A percentile compares a stretch with the other conserved stretches of the same genome.
phyloP scores from a whole-genome alignment of 2,888 invertebrate species.

The Pristionchus arcanus region DNA sequence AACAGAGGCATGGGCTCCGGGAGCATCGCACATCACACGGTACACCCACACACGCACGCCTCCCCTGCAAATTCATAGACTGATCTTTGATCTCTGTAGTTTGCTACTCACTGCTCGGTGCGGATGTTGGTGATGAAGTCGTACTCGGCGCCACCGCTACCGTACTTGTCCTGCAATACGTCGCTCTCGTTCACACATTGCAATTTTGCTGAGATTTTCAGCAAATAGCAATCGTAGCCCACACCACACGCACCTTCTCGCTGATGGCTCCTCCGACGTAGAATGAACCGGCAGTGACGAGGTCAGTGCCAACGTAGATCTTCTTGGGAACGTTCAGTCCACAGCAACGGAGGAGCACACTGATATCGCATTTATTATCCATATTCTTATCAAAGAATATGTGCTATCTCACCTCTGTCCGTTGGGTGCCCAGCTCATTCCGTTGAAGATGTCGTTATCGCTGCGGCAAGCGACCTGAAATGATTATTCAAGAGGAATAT shows the following conservation, averaged over 20 bases:
- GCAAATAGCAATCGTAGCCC: not conserved
- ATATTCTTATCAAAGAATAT: not conserved
- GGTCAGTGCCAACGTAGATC: constrained; percentile 77
- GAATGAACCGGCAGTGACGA: constrained; percentile 74
- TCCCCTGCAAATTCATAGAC: constrained; percentile 63
- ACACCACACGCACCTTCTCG: constrained; percentile 58
- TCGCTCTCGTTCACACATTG: constrained; percentile 11
- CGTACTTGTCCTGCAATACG: constrained; percentile 68
- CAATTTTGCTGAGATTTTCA: not conserved
- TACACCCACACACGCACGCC: constrained; percentile 78
- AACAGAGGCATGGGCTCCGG: constrained; percentile 53
- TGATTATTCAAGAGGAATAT: not conserved
- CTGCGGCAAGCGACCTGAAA: constrained; percentile 64
- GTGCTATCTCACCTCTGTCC: constrained; percentile 68
- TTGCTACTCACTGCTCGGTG: constrained; percentile 74
- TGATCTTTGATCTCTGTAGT: constrained; percentile 9
- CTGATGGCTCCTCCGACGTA: constrained; percentile 76
- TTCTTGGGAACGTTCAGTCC: constrained; percentile 69
- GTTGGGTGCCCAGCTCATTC: constrained; percentile 77
- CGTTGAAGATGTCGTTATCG: constrained; percentile 73
- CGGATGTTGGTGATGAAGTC: constrained; percentile 77
- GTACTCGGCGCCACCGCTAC: constrained; percentile 72
- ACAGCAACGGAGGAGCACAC: constrained; percentile 76
- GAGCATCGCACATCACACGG: constrained; percentile 67
- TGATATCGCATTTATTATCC: constrained; percentile 52